Percentiles rank a stretch among this genome's conserved stretches.
Evolutionary conservation across 1,140 invertebrate species (phyloP).

Genomic region (Neodiprion virginianus): DNA sequence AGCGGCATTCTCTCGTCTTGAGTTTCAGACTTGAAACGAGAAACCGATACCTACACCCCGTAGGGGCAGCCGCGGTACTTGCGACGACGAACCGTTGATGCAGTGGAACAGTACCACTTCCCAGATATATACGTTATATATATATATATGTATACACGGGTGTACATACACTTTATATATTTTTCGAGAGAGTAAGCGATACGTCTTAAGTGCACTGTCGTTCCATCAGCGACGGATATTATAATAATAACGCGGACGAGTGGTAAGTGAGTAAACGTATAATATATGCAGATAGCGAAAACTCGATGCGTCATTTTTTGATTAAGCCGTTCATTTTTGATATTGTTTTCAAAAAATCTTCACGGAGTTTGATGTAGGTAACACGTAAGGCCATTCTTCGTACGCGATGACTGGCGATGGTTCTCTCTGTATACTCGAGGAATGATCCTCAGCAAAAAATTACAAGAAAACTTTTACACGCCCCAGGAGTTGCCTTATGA

Average conservation of each 20-base stretch:
- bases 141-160: too few relatives aligned
- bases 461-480: too few relatives aligned
- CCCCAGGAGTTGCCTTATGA: neutral
- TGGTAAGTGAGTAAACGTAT: neutral
- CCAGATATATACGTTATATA: slow-evolving; percentile 30
- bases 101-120: slow-evolving; percentile 10
- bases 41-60: slow-evolving; percentile 41
- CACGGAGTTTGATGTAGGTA: too few relatives aligned
- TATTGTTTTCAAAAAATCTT: too few relatives aligned
- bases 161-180: slow-evolving; percentile 19
- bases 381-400: too few relatives aligned
- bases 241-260: slow-evolving; percentile 35
- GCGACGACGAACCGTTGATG: neutral
- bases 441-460: too few relatives aligned
- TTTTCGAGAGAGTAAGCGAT: slow-evolving; percentile 51
- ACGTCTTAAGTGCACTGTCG: slow-evolving; percentile 49
- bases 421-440: neutral
- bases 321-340: too few relatives aligned
- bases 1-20: slow-evolving; percentile 37
- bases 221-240: slow-evolving; percentile 43
- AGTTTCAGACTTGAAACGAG: slow-evolving; percentile 47
- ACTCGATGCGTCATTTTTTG: too few relatives aligned
- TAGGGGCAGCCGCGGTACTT: slow-evolving; percentile 5
- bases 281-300: too few relatives aligned
- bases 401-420: slow-evolving; percentile 32